These are phyloP conservation scores for Tursiops truncatus DNA, from an alignment of 2,113 vertebrate species.

Conservation along the genomic window DNA sequence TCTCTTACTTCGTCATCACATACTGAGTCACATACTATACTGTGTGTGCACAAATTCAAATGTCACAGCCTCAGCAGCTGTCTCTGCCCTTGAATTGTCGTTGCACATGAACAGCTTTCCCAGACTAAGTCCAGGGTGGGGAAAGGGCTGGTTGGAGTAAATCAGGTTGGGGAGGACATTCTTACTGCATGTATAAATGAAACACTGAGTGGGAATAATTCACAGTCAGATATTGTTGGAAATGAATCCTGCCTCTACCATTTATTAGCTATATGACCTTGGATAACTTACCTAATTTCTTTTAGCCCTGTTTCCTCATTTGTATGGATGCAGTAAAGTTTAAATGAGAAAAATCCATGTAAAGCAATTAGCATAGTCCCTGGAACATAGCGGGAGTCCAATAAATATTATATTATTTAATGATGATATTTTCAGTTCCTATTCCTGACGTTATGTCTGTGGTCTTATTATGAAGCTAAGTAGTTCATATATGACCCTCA, in stretches of 20 bases:
- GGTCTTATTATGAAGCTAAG: neutral
- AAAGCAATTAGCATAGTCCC: neutral
- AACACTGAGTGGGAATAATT: slow-evolving; percentile 19
- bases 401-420: neutral
- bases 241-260: neutral
- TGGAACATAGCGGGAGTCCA: neutral
- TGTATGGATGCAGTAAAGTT: slow-evolving; percentile 6
- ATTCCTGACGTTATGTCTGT: neutral
- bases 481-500: neutral
- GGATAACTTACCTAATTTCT: neutral
- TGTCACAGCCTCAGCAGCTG: neutral
- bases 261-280: neutral
- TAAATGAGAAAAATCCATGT: slow-evolving; percentile 41
- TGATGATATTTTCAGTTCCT: slow-evolving; percentile 2
- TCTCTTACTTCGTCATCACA: neutral
- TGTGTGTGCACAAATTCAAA: neutral
- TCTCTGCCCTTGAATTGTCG: slow-evolving; percentile 31
- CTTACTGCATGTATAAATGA: neutral
- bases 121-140: neutral
- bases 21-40: neutral
- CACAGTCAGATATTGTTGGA: neutral
- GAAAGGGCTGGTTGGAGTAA: neutral
- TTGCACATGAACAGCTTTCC: neutral
- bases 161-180: neutral
- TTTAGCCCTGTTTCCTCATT: neutral